Percentiles rank a stretch among this genome's conserved stretches.
Evolutionary conservation across 2,113 vertebrate species (phyloP).

Genomic region (Syngnathoides biaculeatus): DNA sequence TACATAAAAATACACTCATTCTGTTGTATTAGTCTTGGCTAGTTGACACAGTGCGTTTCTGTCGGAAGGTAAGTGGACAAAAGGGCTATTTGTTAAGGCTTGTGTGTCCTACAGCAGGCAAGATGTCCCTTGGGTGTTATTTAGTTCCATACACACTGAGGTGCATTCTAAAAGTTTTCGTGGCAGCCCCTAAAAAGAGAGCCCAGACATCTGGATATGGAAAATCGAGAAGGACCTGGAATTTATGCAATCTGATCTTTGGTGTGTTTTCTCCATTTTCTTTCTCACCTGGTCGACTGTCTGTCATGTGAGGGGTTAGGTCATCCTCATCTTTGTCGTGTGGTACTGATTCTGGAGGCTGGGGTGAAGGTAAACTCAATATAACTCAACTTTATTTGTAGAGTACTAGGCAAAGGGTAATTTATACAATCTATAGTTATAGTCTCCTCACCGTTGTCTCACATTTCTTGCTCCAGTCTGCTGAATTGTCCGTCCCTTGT

Average conservation of each 20-base stretch:
- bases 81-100: conserved; percentile 13
- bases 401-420: neutral
- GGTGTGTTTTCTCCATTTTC: neutral
- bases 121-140: conserved; percentile 20
- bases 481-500: no score
- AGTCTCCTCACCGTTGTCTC: no score
- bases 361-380: neutral
- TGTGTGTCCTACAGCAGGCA: conserved; percentile 8
- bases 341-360: neutral
- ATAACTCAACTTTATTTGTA: neutral
- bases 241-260: neutral
- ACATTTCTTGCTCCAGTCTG: no score
- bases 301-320: neutral
- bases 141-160: conserved; percentile 2
- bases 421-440: no score
- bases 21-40: neutral
- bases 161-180: neutral
- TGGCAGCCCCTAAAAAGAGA: neutral
- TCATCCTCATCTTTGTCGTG: neutral
- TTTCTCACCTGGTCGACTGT: neutral
- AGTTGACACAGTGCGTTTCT: conserved; percentile 5
- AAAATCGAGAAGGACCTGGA: no score
- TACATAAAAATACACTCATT: neutral
- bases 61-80: conserved; percentile 13
- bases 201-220: neutral